Evolutionary conservation across 53 echinoderm and acorn worm species (phyloP).

Genomic region (Actinopyga echinites): DNA sequence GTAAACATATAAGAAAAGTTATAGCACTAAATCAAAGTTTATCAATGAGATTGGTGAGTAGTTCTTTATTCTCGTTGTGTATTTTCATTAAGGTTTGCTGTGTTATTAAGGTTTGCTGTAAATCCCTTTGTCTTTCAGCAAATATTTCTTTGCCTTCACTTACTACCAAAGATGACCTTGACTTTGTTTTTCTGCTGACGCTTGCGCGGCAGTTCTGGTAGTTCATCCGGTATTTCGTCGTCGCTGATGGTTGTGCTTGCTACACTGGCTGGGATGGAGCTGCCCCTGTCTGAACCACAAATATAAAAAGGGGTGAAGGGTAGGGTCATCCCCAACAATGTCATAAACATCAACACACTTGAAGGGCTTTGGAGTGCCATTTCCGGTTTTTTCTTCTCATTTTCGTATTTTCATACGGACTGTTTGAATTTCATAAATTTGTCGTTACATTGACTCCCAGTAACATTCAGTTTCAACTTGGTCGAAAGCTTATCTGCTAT

Average conservation of each 20-base stretch:
- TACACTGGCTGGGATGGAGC: not conserved
- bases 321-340: slow-evolving; percentile 18
- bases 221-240: slow-evolving; percentile 5
- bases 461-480: not conserved
- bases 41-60: no score
- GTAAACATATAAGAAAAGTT: no score
- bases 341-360: slow-evolving; percentile 19
- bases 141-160: slow-evolving; percentile 2
- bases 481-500: not conserved
- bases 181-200: not conserved
- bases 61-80: no score
- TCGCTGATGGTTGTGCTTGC: slow-evolving; percentile 12
- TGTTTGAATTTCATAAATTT: slow-evolving; percentile 21
- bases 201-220: not conserved
- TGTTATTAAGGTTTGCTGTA: no score
- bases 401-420: not conserved
- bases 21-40: no score
- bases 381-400: not conserved
- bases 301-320: slow-evolving; percentile 4
- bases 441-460: slow-evolving; percentile 21
- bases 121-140: slow-evolving; percentile 5
- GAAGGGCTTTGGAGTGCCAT: slow-evolving; percentile 21
- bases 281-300: not conserved
- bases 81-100: no score
- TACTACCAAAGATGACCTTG: not conserved